A percentile compares a stretch with the other conserved stretches of the same genome.
These are phyloP conservation scores for Magallana nippona DNA, from an alignment of 2,888 invertebrate genomes.

Conservation along the genomic window DNA sequence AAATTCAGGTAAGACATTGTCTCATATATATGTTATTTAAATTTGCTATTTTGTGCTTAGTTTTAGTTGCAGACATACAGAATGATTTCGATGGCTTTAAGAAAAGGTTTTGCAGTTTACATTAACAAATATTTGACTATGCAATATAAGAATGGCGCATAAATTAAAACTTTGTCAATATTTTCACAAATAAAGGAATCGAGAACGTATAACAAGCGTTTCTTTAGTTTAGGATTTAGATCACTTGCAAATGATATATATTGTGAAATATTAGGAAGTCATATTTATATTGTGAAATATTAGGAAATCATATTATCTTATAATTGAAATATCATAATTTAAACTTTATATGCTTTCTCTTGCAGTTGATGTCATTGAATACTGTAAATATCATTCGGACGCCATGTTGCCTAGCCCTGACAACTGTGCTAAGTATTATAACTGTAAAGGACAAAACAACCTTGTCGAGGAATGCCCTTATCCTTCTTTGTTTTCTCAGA, in stretches of 20 bases:
- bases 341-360: neutral
- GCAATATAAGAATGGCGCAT: too few species aligned
- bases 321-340: neutral
- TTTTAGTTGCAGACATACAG: neutral
- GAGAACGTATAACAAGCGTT: too few species aligned
- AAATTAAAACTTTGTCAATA: too few species aligned
- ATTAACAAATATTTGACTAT: too few species aligned
- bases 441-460: constrained; percentile 42
- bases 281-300: too few species aligned
- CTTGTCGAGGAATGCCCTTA: constrained; percentile 41
- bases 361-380: constrained; percentile 55
- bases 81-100: neutral
- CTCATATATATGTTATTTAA: neutral
- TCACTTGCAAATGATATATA: too few species aligned
- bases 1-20: constrained; percentile 49
- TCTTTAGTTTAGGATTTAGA: too few species aligned
- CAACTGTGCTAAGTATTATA: constrained; percentile 44
- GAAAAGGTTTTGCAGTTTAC: too few species aligned
- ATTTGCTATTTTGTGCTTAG: neutral
- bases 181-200: too few species aligned
- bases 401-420: constrained; percentile 46
- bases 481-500: constrained; percentile 47
- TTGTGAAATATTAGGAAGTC: too few species aligned
- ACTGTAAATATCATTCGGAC: constrained; percentile 51
- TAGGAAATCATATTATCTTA: too few species aligned